phyloP scores from a whole-genome alignment of 2,797 vertebrate species.

The Microctenopoma lineatum region DNA sequence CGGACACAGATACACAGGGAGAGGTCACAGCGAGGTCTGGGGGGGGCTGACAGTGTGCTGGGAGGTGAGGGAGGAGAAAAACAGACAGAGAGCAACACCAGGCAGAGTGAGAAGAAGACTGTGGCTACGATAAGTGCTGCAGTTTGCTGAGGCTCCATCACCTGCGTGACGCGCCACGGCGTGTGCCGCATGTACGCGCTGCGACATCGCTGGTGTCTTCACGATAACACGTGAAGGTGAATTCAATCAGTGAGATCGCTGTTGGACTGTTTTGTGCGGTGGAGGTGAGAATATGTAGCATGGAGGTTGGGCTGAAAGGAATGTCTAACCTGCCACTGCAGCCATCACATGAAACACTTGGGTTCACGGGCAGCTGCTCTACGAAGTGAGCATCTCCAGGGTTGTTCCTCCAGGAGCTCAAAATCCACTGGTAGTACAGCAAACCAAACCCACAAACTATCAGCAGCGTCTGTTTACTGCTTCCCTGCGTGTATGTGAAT shows the following conservation, averaged over 20 bases:
- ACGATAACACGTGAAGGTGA: constrained; percentile 69
- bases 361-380: too few relatives aligned
- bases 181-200: constrained; percentile 64
- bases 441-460: not conserved
- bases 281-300: constrained; percentile 1
- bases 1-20: constrained; percentile 34
- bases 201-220: constrained; percentile 55
- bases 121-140: constrained; percentile 46
- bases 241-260: constrained; percentile 56
- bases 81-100: constrained; percentile 9
- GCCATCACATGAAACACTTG: too few relatives aligned
- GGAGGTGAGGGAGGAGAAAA: constrained; percentile 1
- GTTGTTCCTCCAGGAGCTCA: not conserved
- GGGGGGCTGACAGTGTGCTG: constrained; percentile 15
- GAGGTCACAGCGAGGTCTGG: constrained; percentile 4
- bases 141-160: constrained; percentile 68
- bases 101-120: constrained; percentile 28
- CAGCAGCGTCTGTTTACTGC: too few relatives aligned
- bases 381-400: not conserved
- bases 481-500: too few relatives aligned
- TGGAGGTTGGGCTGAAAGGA: not conserved
- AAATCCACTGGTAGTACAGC: not conserved
- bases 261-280: constrained; percentile 1
- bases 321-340: not conserved
- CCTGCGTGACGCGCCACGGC: constrained; percentile 55